phyloP scores from a whole-genome alignment of 2,113 vertebrate species.

The Hypomesus transpacificus region DNA sequence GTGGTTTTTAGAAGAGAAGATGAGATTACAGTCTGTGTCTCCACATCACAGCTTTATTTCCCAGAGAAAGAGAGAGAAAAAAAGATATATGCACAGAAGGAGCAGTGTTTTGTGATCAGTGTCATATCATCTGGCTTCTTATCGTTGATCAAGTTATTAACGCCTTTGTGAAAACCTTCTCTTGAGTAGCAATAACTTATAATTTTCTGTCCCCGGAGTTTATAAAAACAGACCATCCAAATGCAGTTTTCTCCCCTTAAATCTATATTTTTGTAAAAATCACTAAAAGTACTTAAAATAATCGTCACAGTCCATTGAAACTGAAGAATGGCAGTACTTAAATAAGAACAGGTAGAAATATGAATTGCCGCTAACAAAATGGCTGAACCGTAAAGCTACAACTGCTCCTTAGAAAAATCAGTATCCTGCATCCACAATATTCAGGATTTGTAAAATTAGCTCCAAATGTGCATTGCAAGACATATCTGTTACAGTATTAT shows the following conservation, averaged over 20 bases:
- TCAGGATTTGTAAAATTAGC: conserved; percentile 33
- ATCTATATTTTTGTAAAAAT: conserved; percentile 65
- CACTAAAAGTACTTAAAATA: conserved; percentile 45
- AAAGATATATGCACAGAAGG: neutral
- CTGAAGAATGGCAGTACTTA: conserved; percentile 48
- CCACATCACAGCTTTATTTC: neutral
- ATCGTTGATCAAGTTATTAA: neutral
- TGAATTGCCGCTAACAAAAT: conserved; percentile 28
- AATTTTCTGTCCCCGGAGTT: conserved; percentile 30
- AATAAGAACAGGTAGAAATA: conserved; percentile 24
- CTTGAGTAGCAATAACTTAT: conserved; percentile 57
- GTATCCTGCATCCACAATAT: conserved; percentile 23
- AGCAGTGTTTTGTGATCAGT: no score
- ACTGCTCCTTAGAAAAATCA: conserved; percentile 43
- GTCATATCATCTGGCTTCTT: neutral
- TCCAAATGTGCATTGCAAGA: conserved; percentile 35
- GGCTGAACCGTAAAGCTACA: conserved; percentile 3
- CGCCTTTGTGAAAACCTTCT: conserved; percentile 10
- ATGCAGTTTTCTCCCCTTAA: conserved; percentile 23
- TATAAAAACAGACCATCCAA: neutral
- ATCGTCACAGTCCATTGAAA: conserved; percentile 17
- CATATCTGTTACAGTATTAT: conserved; percentile 32
- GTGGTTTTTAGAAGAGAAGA: neutral
- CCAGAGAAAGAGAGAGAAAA: neutral
- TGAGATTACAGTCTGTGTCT: neutral